Conservation (phyloP, 2,888 invertebrate genomes). For the Noctua comes region DNA sequence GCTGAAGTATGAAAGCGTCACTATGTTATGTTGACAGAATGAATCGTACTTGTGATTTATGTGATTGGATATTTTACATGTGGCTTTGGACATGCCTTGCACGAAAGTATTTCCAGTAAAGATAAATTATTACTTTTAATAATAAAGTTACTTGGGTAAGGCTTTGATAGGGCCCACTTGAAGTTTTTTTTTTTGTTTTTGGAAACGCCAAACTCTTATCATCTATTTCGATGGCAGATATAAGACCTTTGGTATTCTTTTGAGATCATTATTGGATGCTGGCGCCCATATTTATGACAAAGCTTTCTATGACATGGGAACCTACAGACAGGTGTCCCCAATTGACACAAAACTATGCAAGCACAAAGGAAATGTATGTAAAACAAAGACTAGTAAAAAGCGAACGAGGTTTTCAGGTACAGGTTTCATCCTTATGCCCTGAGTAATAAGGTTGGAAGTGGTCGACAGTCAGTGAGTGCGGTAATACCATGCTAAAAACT, state of each 20-base stretch:
- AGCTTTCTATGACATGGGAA: not conserved
- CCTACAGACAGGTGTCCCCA: not conserved
- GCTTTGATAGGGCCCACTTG: not conserved
- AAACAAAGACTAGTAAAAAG: conserved; percentile 21
- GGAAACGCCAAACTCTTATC: too few relatives aligned
- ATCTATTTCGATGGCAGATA: not conserved
- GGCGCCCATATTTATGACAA: not conserved
- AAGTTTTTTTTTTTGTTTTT: not conserved
- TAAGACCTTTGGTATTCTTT: not conserved
- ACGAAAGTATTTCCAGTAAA: conserved; percentile 7
- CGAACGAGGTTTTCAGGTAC: conserved; percentile 11
- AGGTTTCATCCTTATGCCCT: too few relatives aligned
- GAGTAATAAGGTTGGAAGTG: too few relatives aligned
- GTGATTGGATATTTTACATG: conserved; percentile 16
- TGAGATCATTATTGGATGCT: not conserved
- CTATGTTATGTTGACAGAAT: conserved; percentile 14
- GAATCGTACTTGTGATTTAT: conserved; percentile 14
- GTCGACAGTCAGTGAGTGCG: too few relatives aligned
- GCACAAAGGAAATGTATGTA: conserved; percentile 4
- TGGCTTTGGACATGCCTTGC: conserved; percentile 2
- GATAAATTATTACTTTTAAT: not conserved
- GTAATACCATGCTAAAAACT: conserved; percentile 6
- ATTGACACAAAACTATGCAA: not conserved
- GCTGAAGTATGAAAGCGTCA: conserved; percentile 29
- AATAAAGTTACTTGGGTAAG: not conserved